These are phyloP conservation scores for Megatriorchis doriae DNA, from an alignment of 2,113 vertebrate genomes.

Conservation along the genomic window DNA sequence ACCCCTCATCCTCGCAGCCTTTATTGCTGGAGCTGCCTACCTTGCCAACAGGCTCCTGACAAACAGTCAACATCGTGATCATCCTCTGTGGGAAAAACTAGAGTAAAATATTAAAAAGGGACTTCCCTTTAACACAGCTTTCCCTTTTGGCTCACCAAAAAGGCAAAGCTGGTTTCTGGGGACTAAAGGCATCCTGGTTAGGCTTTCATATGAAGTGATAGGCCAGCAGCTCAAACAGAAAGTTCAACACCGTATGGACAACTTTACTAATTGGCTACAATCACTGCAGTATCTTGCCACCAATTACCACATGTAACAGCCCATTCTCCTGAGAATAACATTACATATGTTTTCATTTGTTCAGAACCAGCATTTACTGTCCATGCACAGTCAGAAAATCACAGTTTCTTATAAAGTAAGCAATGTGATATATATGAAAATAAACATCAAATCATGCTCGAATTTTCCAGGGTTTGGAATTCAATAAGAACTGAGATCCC, in stretches of 20 bases:
- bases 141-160: background rate
- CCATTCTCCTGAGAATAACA: background rate
- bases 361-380: constrained; percentile 20
- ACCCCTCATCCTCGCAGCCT: background rate
- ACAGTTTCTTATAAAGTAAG: background rate
- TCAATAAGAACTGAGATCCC: background rate
- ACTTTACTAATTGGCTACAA: background rate
- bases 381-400: constrained; percentile 4
- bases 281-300: background rate
- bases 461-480: background rate
- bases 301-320: background rate
- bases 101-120: background rate
- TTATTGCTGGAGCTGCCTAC: background rate
- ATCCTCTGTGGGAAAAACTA: background rate
- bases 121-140: background rate
- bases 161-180: background rate
- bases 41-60: background rate
- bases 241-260: background rate
- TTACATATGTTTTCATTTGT: constrained; percentile 8
- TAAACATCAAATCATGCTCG: background rate
- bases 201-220: background rate
- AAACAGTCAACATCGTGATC: background rate
- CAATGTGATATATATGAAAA: background rate
- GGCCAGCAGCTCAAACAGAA: background rate
- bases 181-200: background rate